Evolutionary conservation across 2,113 vertebrate species (phyloP).

Genomic region (Urocitellus parryii): DNA sequence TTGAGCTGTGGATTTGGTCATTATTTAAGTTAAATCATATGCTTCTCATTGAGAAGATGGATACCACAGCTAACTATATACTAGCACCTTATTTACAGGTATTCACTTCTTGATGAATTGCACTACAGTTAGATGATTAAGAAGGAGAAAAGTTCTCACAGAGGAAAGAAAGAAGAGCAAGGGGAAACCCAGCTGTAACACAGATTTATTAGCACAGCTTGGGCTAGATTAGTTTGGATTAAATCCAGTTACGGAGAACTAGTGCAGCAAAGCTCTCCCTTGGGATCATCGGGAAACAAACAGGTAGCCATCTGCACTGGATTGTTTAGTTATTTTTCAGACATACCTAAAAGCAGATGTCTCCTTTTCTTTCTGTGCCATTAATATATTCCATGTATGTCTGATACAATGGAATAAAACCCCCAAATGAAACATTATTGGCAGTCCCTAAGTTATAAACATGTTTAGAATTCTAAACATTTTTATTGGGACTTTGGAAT

Average conservation of each 20-base stretch:
- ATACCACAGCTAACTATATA: neutral
- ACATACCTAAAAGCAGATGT: neutral
- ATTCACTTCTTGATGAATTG: neutral
- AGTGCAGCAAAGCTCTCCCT: neutral
- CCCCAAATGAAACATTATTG: neutral
- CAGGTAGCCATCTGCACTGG: neutral
- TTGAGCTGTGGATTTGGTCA: neutral
- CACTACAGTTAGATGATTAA: neutral
- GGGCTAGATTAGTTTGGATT: conserved; percentile 40
- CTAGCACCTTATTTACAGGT: neutral
- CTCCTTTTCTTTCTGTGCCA: neutral
- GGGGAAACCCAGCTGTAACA: neutral
- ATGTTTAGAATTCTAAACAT: neutral
- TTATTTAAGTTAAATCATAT: conserved; percentile 45
- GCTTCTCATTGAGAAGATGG: neutral
- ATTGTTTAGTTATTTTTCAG: neutral
- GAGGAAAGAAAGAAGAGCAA: neutral
- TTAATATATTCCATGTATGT: neutral
- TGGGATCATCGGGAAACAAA: neutral
- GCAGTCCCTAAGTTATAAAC: neutral
- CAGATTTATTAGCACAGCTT: neutral
- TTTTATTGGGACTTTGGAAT: conserved; percentile 18
- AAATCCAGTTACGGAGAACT: conserved; percentile 9
- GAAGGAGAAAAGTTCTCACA: neutral
- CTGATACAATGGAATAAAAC: neutral